Conservation (phyloP, 2,113 vertebrate species). For the Ceyx melanurus region DNA sequence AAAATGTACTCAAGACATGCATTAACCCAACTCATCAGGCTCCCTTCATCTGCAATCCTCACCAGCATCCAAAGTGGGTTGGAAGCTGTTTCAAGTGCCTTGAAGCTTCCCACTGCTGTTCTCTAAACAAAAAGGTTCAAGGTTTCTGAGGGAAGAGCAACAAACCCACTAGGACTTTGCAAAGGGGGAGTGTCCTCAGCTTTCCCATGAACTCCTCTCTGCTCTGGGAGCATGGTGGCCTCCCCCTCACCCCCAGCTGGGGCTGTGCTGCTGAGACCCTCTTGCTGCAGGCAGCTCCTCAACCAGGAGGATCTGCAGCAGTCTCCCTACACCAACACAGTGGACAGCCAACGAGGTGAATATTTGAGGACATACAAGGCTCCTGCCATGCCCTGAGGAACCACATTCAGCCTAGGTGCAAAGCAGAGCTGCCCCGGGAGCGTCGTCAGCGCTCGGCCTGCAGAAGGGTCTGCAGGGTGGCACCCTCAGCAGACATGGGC, state of each 20-base stretch:
- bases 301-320: neutral
- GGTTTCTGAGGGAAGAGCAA: slow-evolving; percentile 7
- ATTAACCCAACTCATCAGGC: neutral
- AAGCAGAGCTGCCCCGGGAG: neutral
- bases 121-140: slow-evolving; percentile 39
- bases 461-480: neutral
- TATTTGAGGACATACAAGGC: neutral
- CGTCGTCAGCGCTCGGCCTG: neutral
- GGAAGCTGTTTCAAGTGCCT: neutral
- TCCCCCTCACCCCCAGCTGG: neutral
- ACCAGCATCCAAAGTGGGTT: neutral
- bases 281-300: neutral
- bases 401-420: neutral
- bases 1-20: neutral
- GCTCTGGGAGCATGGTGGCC: neutral
- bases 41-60: neutral
- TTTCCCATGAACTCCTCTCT: neutral
- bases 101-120: neutral
- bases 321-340: neutral
- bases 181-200: neutral
- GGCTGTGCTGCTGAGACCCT: neutral
- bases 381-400: neutral
- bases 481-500: neutral
- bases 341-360: neutral
- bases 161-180: neutral